Evolutionary conservation across 2,888 invertebrate genomes (phyloP).

Genomic region (Perizoma flavofasciatum): DNA sequence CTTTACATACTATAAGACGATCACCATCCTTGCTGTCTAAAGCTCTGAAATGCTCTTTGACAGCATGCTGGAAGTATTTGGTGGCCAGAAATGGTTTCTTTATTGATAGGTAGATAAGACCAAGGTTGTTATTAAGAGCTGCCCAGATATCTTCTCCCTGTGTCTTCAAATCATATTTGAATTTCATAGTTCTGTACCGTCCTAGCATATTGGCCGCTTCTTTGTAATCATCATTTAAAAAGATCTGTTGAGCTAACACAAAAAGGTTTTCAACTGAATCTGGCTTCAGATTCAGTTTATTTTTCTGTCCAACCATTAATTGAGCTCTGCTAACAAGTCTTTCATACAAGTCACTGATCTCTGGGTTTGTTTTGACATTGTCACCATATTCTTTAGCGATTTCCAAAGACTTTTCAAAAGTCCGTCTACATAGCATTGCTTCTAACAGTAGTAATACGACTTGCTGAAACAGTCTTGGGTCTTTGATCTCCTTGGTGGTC

Average conservation of each 20-base stretch:
- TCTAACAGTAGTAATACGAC: constrained; percentile 70
- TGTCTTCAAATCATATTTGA: constrained; percentile 67
- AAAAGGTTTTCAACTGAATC: constrained; percentile 77
- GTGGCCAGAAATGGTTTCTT: constrained; percentile 92
- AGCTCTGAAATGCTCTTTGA: constrained; percentile 87
- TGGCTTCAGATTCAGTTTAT: constrained; percentile 59
- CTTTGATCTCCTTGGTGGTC: constrained; percentile 64
- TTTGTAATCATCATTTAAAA: constrained; percentile 71
- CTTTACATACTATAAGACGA: constrained; percentile 69
- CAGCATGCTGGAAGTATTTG: constrained; percentile 91
- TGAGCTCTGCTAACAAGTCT: constrained; percentile 71
- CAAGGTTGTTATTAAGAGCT: constrained; percentile 91
- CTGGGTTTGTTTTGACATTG: constrained; percentile 59
- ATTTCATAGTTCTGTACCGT: constrained; percentile 66
- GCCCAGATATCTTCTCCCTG: constrained; percentile 81
- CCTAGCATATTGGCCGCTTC: constrained; percentile 70
- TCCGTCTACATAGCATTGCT: constrained; percentile 71
- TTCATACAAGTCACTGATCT: constrained; percentile 65
- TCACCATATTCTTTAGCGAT: constrained; percentile 69
- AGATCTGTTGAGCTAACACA: constrained; percentile 74
- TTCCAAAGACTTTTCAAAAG: constrained; percentile 71
- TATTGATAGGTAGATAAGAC: constrained; percentile 90
- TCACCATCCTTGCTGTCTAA: constrained; percentile 73
- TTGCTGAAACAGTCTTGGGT: constrained; percentile 65
- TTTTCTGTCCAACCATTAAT: constrained; percentile 62